These are phyloP conservation scores for Masticophis lateralis DNA, from an alignment of 2,797 vertebrate species.

Conservation along the genomic window DNA sequence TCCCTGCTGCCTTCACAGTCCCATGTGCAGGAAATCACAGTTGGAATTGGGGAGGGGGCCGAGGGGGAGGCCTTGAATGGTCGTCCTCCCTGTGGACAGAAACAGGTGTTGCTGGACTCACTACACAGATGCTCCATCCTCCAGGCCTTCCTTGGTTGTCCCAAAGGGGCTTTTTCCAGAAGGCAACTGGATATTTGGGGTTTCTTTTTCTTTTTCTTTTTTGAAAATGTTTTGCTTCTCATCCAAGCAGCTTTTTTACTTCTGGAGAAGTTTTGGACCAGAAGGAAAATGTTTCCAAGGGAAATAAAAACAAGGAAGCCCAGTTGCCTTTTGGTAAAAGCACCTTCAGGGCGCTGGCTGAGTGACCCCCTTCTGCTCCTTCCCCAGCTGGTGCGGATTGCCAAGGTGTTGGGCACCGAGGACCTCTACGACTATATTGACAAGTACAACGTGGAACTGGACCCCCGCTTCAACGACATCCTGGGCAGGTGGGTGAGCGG, in stretches of 20 bases:
- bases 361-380: neutral
- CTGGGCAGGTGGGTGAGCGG: slow-evolving; percentile 67
- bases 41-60: neutral
- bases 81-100: neutral
- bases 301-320: too few species aligned
- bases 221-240: too few species aligned
- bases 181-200: neutral
- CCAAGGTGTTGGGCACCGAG: slow-evolving; percentile 74
- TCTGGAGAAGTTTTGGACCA: too few species aligned
- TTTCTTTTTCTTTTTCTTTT: too few species aligned
- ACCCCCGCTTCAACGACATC: slow-evolving; percentile 75
- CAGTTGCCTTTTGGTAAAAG: too few species aligned
- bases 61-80: neutral
- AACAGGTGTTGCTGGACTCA: neutral
- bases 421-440: slow-evolving; percentile 76
- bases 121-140: neutral
- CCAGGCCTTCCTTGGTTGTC: too few species aligned
- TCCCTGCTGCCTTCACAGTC: neutral
- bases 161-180: too few species aligned
- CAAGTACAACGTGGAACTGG: slow-evolving; percentile 75
- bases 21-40: rapidly evolving
- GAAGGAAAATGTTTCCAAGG: neutral
- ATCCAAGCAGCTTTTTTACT: too few species aligned
- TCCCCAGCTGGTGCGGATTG: slow-evolving; percentile 71
- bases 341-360: too few species aligned